phyloP scores from a whole-genome alignment of 1,140 invertebrate species.

The Aleiodes sp. region DNA sequence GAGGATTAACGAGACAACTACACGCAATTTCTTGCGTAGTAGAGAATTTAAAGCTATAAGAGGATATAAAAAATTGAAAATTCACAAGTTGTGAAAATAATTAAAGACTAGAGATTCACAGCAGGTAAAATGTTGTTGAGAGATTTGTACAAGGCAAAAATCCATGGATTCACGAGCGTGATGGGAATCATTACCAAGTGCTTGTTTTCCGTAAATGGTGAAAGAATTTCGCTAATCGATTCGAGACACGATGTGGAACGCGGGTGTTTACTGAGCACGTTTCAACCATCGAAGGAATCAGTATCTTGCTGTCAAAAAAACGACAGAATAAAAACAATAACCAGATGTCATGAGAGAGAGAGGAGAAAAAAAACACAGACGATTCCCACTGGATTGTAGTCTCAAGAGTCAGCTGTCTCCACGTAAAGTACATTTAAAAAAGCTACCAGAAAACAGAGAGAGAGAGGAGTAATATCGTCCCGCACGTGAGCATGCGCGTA shows the following conservation, averaged over 20 bases:
- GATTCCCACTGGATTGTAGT: background rate
- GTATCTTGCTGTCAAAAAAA: background rate
- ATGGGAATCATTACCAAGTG: conserved; percentile 16
- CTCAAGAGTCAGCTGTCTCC: background rate
- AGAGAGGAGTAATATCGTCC: too few species aligned
- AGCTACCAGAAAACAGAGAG: too few species aligned
- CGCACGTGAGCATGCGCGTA: conserved; percentile 5
- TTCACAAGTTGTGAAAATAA: conserved; percentile 9
- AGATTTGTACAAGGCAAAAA: conserved; percentile 12
- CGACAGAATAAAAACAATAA: background rate
- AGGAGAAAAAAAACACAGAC: background rate
- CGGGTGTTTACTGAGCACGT: conserved; percentile 3
- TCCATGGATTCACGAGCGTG: conserved; percentile 6
- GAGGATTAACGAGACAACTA: background rate
- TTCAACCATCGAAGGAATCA: conserved; percentile 7
- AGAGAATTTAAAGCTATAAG: background rate
- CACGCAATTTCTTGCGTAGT: background rate
- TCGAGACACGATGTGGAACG: conserved; percentile 14
- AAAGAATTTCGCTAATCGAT: conserved; percentile 18
- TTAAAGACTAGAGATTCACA: conserved; percentile 1
- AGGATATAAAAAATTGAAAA: background rate
- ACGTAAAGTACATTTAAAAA: too few species aligned
- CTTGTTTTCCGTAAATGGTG: background rate
- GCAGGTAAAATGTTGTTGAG: conserved; percentile 2
- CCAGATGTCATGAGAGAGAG: background rate